These are phyloP conservation scores for Heterodera carotae DNA, from an alignment of 1,140 invertebrate species.

Conservation along the genomic window DNA sequence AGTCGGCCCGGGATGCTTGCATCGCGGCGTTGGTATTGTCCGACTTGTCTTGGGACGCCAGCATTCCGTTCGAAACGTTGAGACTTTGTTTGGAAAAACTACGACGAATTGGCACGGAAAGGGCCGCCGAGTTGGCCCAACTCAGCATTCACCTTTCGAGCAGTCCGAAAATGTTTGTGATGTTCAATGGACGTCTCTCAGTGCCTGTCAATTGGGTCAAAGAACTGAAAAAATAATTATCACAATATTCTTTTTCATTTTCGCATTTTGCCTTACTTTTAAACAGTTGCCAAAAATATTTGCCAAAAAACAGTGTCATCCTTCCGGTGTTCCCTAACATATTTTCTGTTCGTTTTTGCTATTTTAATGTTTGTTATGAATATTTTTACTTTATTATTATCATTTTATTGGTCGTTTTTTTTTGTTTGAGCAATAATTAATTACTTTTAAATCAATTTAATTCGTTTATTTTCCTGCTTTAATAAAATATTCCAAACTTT, in stretches of 20 bases:
- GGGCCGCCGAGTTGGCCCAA: conserved; percentile 10
- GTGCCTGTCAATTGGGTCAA: conserved; percentile 36
- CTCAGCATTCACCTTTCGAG: conserved; percentile 41
- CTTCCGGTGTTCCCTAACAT: too few species aligned
- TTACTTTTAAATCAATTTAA: too few species aligned
- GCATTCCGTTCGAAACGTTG: conserved; percentile 28
- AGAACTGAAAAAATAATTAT: conserved; percentile 13
- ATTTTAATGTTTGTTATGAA: too few species aligned
- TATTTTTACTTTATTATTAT: too few species aligned
- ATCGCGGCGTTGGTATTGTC: conserved; percentile 24
- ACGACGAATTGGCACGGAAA: conserved; percentile 15
- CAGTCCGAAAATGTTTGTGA: conserved; percentile 44
- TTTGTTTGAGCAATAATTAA: too few species aligned
- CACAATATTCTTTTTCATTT: not conserved
- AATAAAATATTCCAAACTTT: too few species aligned
- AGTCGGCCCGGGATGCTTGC: conserved; percentile 12
- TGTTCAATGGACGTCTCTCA: conserved; percentile 37
- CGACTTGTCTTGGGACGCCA: conserved; percentile 40
- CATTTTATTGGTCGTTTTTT: too few species aligned
- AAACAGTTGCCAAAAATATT: too few species aligned
- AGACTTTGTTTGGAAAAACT: conserved; percentile 26
- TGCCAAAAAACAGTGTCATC: too few species aligned
- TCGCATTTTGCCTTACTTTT: not conserved
- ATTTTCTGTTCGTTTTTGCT: too few species aligned
- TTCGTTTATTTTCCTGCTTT: too few species aligned